Evolutionary conservation across 1,140 invertebrate species (phyloP).

Genomic region (Danaus plexippus): DNA sequence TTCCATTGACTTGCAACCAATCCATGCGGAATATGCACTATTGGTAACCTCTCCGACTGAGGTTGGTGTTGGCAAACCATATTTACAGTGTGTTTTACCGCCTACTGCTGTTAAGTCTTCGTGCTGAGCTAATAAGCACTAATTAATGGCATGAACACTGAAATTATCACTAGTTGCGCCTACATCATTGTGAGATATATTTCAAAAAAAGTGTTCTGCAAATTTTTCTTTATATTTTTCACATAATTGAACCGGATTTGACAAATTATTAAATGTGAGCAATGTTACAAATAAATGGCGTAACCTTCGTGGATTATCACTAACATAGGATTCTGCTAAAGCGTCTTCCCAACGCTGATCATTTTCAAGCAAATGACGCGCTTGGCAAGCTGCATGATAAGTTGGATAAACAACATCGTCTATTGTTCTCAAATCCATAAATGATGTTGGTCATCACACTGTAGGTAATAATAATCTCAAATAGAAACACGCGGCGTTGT

Average conservation of each 20-base stretch:
- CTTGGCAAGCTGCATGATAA: slow-evolving; percentile 5
- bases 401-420: neutral
- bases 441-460: slow-evolving; percentile 7
- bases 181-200: too few species aligned
- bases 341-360: slow-evolving; percentile 23
- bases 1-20: too few species aligned
- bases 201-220: neutral
- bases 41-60: too few species aligned
- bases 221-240: slow-evolving; percentile 1
- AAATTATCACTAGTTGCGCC: too few species aligned
- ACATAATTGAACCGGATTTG: slow-evolving; percentile 12
- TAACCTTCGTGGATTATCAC: neutral
- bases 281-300: slow-evolving; percentile 14
- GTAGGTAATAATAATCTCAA: slow-evolving; percentile 2
- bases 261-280: slow-evolving; percentile 15
- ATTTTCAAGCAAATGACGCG: slow-evolving; percentile 17
- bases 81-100: too few species aligned
- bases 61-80: too few species aligned
- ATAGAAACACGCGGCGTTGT: slow-evolving; percentile 2
- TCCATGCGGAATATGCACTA: too few species aligned
- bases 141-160: too few species aligned
- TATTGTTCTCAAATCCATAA: neutral
- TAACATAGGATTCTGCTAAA: slow-evolving; percentile 11
- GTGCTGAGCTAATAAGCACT: too few species aligned
- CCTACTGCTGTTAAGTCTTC: too few species aligned